Evolutionary conservation across 2,113 vertebrate species (phyloP), one percentile per base, ranked within the genome.

Genomic region (Geothlypis trichas): DNA sequence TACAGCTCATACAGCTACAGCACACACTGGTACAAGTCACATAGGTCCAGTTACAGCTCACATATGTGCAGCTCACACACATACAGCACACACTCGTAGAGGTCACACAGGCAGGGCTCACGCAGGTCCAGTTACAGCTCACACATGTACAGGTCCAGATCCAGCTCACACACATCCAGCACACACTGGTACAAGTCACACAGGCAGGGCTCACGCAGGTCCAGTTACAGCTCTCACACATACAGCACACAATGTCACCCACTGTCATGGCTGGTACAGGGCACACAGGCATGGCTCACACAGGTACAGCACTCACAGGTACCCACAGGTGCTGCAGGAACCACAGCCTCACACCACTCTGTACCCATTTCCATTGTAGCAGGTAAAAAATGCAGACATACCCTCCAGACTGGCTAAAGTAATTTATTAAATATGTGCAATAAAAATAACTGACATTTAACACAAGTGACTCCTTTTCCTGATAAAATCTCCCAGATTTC

Each of bases 351-450:
- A 11, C 4, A 3, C 28, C 51, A 6, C 13, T 30, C 39, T 2
- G 26, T 1, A 54, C 44, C 4, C 1, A 24, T 7, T n/a, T 33
- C 27, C 24, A n/a, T 11, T 13, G 8, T 0, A 33, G 41, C 61
- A 8, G 68, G 52, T 14, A 11, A 35, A 14, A 27, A 52, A 54
- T 0, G 9, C 19, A 47, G 20, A 33, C 10, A 1, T 3, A 24
- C 18, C 8, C 3, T 10, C 67, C 73, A 13, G 24, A 23, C 6
- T 7, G 2, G 28, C 20, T 27, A 5, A 42, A 69, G 28, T 17
- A 5, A 13, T 72, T 62, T 57, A 67, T 76, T 71, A 61, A 84
- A 13, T 21, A n/a, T 27, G 35, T 33, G 72, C 67, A 33, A n/a
- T 39, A 42, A 72, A 72, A 80, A 31, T 12, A 31, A 35, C 13